Percentiles rank a stretch among this genome's conserved stretches.
Conservation (phyloP, 2,888 invertebrate species). For the Lysandra bellargus region DNA sequence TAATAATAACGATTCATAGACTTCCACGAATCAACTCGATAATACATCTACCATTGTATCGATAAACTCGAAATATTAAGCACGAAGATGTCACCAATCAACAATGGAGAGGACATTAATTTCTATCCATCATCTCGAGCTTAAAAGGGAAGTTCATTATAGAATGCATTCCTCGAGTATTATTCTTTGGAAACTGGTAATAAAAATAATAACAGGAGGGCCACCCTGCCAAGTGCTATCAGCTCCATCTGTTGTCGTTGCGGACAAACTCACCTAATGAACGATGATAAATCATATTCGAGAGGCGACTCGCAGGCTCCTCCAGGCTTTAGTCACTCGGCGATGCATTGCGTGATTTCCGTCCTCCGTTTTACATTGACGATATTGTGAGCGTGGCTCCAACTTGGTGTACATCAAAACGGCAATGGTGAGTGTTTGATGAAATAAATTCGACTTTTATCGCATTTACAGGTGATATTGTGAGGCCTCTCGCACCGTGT, state of each 20-base stretch:
- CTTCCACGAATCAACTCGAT: constrained; percentile 61
- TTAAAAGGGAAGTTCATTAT: constrained; percentile 81
- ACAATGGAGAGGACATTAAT: constrained; percentile 77
- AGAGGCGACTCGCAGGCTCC: constrained; percentile 71
- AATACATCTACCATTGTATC: constrained; percentile 42
- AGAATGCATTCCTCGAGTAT: constrained; percentile 79
- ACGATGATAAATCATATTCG: constrained; percentile 82
- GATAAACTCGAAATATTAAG: constrained; percentile 51
- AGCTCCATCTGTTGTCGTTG: constrained; percentile 81
- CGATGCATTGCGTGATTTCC: constrained; percentile 45
- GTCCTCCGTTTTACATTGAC: constrained; percentile 50
- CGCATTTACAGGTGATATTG: constrained; percentile 63
- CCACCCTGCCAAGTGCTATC: constrained; percentile 81
- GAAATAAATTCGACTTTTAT: constrained; percentile 45
- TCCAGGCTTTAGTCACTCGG: constrained; percentile 59
- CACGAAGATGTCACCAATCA: constrained; percentile 75
- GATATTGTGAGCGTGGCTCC: constrained; percentile 30
- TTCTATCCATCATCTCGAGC: constrained; percentile 77
- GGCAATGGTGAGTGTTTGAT: constrained; percentile 48
- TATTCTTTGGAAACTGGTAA: constrained; percentile 80
- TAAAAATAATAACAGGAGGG: constrained; percentile 81
- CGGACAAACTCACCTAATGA: constrained; percentile 81
- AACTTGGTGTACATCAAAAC: not conserved
- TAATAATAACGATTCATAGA: constrained; percentile 39
- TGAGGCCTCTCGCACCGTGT: constrained; percentile 73